Conservation (phyloP, 2,888 invertebrate species). For the Linnaemya vulpina region DNA sequence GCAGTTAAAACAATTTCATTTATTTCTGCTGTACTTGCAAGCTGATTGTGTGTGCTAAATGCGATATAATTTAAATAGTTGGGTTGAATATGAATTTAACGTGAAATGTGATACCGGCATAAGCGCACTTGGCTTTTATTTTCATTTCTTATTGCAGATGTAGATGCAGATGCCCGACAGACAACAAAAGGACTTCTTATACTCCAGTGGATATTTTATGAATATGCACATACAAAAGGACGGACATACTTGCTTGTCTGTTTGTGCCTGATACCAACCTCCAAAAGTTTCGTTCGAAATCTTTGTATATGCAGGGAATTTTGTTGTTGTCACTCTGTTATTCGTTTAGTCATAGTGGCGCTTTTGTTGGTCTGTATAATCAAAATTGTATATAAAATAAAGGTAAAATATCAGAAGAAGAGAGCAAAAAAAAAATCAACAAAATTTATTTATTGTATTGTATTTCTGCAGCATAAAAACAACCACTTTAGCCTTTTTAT, state of each 20-base stretch:
- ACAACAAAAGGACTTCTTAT: constrained; percentile 52
- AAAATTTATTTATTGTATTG: constrained; percentile 55
- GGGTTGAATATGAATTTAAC: constrained; percentile 46
- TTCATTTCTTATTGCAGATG: constrained; percentile 31
- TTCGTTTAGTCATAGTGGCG: constrained; percentile 59
- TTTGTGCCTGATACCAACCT: constrained; percentile 3
- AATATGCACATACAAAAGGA: constrained; percentile 42
- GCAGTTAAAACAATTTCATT: constrained; percentile 16
- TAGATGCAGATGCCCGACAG: constrained; percentile 54
- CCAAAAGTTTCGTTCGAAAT: constrained; percentile 32
- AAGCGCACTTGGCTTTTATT: constrained; percentile 17
- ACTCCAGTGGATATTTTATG: constrained; percentile 52
- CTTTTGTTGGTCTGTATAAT: constrained; percentile 66
- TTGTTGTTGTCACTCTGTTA: not conserved
- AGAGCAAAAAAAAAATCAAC: not conserved
- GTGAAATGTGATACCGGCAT: constrained; percentile 35
- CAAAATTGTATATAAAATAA: constrained; percentile 21
- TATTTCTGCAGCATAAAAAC: constrained; percentile 55
- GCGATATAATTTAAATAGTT: constrained; percentile 60
- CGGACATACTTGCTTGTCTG: not conserved
- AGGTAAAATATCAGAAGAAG: constrained; percentile 21
- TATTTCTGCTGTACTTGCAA: not conserved
- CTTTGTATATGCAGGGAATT: constrained; percentile 33
- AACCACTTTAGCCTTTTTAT: constrained; percentile 47
- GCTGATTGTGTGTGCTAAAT: constrained; percentile 18